Percentiles rank a stretch among this genome's conserved stretches.
Evolutionary conservation across 2,797 vertebrate species (phyloP).

Genomic region (Danio albolineatus): DNA sequence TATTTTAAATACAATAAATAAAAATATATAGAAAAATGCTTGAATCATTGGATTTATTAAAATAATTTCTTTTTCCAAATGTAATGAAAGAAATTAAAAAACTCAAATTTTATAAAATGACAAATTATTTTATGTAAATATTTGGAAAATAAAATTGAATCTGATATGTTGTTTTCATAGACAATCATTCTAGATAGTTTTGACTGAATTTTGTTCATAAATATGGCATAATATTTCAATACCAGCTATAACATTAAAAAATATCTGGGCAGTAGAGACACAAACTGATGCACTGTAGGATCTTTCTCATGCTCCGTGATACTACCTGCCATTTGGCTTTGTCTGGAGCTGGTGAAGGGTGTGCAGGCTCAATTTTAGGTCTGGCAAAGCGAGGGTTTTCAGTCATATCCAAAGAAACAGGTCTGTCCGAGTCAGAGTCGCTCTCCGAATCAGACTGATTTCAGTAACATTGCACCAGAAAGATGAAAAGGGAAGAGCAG

Average conservation of each 20-base stretch:
- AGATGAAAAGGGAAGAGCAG: slow-evolving; percentile 29
- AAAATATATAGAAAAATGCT: no score
- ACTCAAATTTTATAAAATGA: no score
- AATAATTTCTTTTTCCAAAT: no score
- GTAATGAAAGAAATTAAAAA: no score
- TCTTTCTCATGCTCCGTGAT: neutral
- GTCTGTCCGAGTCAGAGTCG: slow-evolving; percentile 66
- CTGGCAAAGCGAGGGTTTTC: slow-evolving; percentile 87
- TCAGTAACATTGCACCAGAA: slow-evolving; percentile 6
- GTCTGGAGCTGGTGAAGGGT: slow-evolving; percentile 69
- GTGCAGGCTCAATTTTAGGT: slow-evolving; percentile 72
- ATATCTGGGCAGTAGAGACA: neutral
- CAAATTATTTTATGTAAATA: no score
- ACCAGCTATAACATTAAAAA: neutral
- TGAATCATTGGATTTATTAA: no score
- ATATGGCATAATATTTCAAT: neutral
- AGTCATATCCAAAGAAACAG: slow-evolving; percentile 70
- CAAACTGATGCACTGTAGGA: neutral
- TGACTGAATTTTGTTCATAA: no score
- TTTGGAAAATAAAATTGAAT: no score
- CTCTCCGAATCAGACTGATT: slow-evolving; percentile 54
- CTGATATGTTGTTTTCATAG: no score
- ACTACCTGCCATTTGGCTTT: slow-evolving; percentile 92
- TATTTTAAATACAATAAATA: no score
- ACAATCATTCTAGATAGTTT: no score